These are phyloP conservation scores for Drosophila setifemur DNA, from an alignment of 1,140 invertebrate genomes.

Conservation along the genomic window DNA sequence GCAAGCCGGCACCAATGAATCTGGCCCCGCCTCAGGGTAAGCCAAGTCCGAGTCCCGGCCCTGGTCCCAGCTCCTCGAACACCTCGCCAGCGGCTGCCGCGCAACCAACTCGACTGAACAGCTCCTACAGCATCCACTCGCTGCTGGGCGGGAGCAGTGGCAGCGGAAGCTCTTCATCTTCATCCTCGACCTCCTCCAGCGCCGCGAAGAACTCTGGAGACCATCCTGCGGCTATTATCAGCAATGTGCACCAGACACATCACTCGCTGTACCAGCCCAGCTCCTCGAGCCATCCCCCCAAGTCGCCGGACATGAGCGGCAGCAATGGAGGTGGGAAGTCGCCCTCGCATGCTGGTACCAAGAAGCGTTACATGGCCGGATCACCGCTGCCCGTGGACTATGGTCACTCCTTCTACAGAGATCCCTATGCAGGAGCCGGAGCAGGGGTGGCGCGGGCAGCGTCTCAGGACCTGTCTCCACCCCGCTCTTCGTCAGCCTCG, in stretches of 20 bases:
- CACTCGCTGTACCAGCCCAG: conserved; percentile 44
- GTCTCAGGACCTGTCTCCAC: conserved; percentile 56
- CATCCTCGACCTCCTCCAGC: conserved; percentile 1
- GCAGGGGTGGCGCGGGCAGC: conserved; percentile 26
- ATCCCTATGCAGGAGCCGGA: conserved; percentile 57
- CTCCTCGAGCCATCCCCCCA: conserved; percentile 60
- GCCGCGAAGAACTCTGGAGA: conserved; percentile 44
- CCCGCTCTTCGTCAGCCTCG: conserved; percentile 63
- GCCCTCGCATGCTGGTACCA: conserved; percentile 60
- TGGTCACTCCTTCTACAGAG: conserved; percentile 54
- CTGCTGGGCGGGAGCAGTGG: conserved; percentile 85
- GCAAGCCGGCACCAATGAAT: conserved; percentile 52
- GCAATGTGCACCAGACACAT: conserved; percentile 62
- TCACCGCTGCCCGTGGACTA: conserved; percentile 69
- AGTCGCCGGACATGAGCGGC: conserved; percentile 65
- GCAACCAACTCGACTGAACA: conserved; percentile 80
- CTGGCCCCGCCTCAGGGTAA: conserved; percentile 55
- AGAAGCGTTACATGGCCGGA: conserved; percentile 66
- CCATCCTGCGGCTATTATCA: conserved; percentile 66
- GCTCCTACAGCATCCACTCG: conserved; percentile 91
- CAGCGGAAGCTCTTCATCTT: conserved; percentile 34
- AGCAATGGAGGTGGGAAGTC: conserved; percentile 66
- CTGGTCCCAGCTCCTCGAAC: conserved; percentile 14
- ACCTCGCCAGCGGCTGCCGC: conserved; percentile 44
- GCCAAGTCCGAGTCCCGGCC: conserved; percentile 17